These are phyloP conservation scores for Rhadina sibilatrix DNA, from an alignment of 2,113 vertebrate species.

Conservation along the genomic window DNA sequence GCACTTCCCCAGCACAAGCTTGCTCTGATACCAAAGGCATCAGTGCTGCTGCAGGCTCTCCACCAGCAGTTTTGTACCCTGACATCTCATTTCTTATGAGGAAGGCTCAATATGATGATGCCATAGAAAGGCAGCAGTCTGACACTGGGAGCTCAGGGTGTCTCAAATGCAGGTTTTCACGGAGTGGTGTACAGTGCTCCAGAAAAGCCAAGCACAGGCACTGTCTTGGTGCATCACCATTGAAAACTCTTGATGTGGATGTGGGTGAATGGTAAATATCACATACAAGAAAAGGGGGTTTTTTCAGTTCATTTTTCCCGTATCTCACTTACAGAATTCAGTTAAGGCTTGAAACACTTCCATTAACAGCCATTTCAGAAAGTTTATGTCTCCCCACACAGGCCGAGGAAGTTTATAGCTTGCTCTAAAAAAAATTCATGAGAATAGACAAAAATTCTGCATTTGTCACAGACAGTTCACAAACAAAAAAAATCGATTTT, in stretches of 20 bases:
- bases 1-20: neutral
- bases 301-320: neutral
- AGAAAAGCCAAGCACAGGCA: neutral
- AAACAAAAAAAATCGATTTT: neutral
- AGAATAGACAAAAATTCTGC: neutral
- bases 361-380: neutral
- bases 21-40: neutral
- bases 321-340: neutral
- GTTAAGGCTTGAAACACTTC: neutral
- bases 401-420: neutral
- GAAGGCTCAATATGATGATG: neutral
- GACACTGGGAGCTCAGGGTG: no score
- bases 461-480: neutral
- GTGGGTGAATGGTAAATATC: neutral
- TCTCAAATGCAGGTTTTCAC: neutral
- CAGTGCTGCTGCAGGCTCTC: neutral
- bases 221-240: neutral
- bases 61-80: neutral
- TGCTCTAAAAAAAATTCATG: neutral
- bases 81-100: neutral
- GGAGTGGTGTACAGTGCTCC: neutral
- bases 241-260: neutral
- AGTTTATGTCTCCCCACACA: neutral
- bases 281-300: neutral
- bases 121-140: neutral